A percentile compares a stretch with the other conserved stretches of the same genome.
Evolutionary conservation across 1,140 invertebrate genomes (phyloP).

Genomic region (Zaprionus taronus): DNA sequence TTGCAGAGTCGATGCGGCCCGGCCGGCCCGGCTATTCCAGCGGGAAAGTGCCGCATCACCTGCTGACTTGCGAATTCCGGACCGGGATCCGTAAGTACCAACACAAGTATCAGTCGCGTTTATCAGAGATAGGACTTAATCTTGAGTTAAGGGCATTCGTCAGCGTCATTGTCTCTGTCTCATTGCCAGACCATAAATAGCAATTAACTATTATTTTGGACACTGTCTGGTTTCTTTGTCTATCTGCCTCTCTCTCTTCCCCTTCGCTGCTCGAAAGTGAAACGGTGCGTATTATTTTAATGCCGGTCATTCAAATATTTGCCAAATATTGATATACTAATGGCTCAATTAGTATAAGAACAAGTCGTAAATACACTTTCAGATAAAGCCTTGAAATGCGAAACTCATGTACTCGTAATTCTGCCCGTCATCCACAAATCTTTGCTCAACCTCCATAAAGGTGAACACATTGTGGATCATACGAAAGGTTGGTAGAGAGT

Average conservation of each 20-base stretch:
- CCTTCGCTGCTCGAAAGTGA: not conserved
- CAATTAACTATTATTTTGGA: not conserved
- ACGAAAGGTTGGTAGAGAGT: not conserved
- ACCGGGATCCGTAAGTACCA: not conserved
- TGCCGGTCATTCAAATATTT: not conserved
- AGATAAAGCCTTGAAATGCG: not conserved
- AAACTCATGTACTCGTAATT: not conserved
- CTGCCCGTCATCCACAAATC: not conserved
- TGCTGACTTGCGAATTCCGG: constrained; percentile 24
- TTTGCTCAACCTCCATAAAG: not conserved
- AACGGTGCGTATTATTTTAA: not conserved
- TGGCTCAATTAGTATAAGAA: not conserved
- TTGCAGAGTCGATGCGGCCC: not conserved
- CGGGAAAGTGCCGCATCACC: constrained; percentile 25
- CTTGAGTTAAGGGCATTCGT: not conserved
- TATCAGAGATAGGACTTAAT: not conserved
- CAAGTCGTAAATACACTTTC: not conserved
- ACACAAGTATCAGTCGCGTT: not conserved
- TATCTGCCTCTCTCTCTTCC: not conserved
- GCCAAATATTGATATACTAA: not conserved
- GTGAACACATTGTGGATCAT: not conserved
- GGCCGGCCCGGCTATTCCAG: not conserved
- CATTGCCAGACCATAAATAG: not conserved
- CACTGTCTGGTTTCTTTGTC: not conserved
- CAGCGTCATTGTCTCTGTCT: not conserved